A percentile compares a stretch with the other conserved stretches of the same genome.
Conservation (phyloP, 2,888 invertebrate species). For the Leptopilina drosophilae region DNA sequence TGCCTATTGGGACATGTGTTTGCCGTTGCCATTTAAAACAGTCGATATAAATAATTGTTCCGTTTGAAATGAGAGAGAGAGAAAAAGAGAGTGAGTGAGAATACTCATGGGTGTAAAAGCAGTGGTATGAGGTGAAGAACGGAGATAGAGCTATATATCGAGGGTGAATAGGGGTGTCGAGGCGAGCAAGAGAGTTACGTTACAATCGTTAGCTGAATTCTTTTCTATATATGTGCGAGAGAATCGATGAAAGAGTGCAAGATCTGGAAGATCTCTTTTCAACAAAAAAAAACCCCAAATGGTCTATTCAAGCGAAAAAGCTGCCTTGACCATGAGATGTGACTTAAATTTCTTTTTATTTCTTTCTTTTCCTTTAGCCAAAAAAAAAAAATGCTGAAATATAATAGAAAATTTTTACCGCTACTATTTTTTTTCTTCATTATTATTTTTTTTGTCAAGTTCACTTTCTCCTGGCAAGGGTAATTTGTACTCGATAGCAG, state of each 20-base stretch:
- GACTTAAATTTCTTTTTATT: not conserved
- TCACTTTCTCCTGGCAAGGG: not conserved
- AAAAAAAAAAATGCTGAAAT: too few relatives aligned
- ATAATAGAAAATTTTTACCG: too few relatives aligned
- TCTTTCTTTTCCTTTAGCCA: too few relatives aligned
- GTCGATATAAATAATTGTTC: conserved; percentile 62
- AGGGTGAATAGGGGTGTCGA: conserved; percentile 44
- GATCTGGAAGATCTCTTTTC: conserved; percentile 54
- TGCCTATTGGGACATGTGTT: conserved; percentile 30
- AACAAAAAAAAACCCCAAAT: conserved; percentile 45
- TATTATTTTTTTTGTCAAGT: not conserved
- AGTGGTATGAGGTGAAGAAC: too few relatives aligned
- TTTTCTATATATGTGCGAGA: conserved; percentile 48
- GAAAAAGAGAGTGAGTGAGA: conserved; percentile 39
- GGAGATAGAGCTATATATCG: conserved; percentile 17
- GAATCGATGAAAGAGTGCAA: conserved; percentile 63
- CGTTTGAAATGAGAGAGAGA: not conserved
- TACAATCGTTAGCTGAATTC: conserved; percentile 62
- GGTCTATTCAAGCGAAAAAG: conserved; percentile 50
- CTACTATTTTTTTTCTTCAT: too few relatives aligned
- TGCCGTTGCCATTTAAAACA: conserved; percentile 50
- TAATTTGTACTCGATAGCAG: conserved; percentile 17
- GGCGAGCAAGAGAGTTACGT: conserved; percentile 51
- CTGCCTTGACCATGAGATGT: conserved; percentile 44
- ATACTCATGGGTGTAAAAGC: conserved; percentile 50